A percentile compares a stretch with the other conserved stretches of the same genome.
Evolutionary conservation across 1,140 invertebrate genomes (phyloP).

Genomic region (Drosophila saltans): DNA sequence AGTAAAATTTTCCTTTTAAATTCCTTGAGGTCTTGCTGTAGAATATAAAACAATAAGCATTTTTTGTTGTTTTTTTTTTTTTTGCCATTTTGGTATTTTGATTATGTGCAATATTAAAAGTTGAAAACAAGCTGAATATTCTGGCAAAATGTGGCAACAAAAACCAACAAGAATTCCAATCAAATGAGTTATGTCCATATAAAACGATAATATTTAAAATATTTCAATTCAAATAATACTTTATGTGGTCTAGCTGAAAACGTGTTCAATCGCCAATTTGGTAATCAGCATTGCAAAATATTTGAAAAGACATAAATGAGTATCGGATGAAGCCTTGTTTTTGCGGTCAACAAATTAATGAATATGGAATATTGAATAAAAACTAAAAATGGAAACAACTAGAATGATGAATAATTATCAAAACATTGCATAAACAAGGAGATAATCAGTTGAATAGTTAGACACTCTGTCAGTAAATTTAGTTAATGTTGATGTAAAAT

Average conservation of each 20-base stretch:
- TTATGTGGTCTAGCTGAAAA: conserved; percentile 30
- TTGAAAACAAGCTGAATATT: not conserved
- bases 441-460: not conserved
- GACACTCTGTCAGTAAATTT: not conserved
- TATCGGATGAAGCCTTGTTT: not conserved
- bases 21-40: not conserved
- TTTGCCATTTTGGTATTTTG: conserved; percentile 14
- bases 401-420: not conserved
- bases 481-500: too few relatives aligned
- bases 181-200: conserved; percentile 19
- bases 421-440: not conserved
- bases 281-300: not conserved
- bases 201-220: conserved; percentile 32
- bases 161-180: conserved; percentile 44
- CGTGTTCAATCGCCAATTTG: conserved; percentile 23
- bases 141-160: conserved; percentile 26
- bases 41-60: conserved; percentile 28
- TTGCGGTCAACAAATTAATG: not conserved
- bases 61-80: conserved; percentile 8
- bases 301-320: not conserved
- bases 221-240: conserved; percentile 23
- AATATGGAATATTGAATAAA: not conserved
- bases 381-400: not conserved
- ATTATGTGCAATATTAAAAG: conserved; percentile 37
- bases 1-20: not conserved